Evolutionary conservation across 2,113 vertebrate species (phyloP).

Genomic region (Oreochromis aureus): DNA sequence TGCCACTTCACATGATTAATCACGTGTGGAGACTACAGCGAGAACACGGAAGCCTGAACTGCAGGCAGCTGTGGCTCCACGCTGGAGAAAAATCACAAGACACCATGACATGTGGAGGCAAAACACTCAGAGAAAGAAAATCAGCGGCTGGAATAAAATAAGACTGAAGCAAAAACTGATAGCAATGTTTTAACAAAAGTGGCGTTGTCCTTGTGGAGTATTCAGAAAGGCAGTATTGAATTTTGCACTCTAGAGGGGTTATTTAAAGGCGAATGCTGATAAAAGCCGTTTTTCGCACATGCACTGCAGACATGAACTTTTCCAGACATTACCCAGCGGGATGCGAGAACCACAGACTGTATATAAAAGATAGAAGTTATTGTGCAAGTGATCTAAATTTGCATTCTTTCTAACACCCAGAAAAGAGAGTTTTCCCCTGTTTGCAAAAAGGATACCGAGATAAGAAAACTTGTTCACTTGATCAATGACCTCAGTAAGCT

Average conservation of each 20-base stretch:
- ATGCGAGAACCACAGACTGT: neutral
- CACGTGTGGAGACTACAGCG: slow-evolving; percentile 53
- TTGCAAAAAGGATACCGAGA: accelerated
- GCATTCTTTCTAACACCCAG: neutral
- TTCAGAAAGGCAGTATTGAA: neutral
- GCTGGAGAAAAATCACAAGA: slow-evolving; percentile 9
- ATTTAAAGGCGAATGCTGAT: neutral
- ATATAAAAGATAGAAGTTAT: neutral
- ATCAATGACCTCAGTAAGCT: neutral
- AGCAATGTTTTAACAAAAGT: neutral
- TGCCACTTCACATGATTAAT: slow-evolving; percentile 68
- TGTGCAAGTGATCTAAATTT: neutral
- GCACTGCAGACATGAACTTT: neutral
- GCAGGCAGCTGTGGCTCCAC: slow-evolving; percentile 26
- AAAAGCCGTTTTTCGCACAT: neutral
- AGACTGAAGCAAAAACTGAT: neutral
- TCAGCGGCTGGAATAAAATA: neutral
- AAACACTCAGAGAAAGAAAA: neutral
- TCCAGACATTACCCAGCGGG: neutral
- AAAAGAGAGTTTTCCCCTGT: neutral
- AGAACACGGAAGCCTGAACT: slow-evolving; percentile 29
- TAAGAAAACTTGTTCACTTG: neutral
- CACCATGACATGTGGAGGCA: neutral
- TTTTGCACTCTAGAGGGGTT: neutral
- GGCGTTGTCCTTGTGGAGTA: neutral